Percentiles rank a stretch among this genome's conserved stretches.
phyloP scores from a whole-genome alignment of 2,888 invertebrate genomes.

The Pseudococcus longispinus region DNA sequence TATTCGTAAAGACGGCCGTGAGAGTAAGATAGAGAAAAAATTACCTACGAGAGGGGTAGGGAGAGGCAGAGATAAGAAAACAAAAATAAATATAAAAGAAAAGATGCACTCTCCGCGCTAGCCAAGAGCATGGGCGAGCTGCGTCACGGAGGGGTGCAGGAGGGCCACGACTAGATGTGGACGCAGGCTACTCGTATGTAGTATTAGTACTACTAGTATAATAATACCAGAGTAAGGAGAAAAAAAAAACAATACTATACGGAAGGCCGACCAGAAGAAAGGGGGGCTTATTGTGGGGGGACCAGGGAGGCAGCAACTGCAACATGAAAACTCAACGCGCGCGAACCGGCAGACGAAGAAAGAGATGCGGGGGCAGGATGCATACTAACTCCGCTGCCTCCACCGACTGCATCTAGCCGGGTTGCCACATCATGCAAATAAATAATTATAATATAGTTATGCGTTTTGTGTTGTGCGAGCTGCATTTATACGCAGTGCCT shows the following conservation, averaged over 20 bases:
- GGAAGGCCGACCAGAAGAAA: neutral
- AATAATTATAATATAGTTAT: conserved; percentile 56
- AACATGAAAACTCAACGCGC: neutral
- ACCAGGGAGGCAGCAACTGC: neutral
- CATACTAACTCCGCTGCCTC: neutral
- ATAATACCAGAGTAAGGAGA: neutral
- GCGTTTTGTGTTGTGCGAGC: neutral
- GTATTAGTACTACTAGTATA: neutral
- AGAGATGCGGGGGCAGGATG: conserved; percentile 27
- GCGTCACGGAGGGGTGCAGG: neutral
- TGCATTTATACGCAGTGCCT: neutral
- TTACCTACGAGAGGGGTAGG: neutral
- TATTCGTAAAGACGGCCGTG: neutral
- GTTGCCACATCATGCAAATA: conserved; percentile 57
- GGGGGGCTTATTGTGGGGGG: neutral
- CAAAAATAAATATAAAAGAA: neutral
- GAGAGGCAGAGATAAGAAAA: neutral
- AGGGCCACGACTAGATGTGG: neutral
- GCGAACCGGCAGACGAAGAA: neutral
- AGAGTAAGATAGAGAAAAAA: neutral
- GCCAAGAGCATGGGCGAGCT: neutral
- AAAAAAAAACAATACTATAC: neutral
- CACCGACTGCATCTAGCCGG: conserved; percentile 33
- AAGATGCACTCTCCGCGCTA: neutral
- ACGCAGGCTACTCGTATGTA: neutral